A percentile compares a stretch with the other conserved stretches of the same genome.
Conservation (phyloP, 2,113 vertebrate genomes). For the Indicator maculatus region DNA sequence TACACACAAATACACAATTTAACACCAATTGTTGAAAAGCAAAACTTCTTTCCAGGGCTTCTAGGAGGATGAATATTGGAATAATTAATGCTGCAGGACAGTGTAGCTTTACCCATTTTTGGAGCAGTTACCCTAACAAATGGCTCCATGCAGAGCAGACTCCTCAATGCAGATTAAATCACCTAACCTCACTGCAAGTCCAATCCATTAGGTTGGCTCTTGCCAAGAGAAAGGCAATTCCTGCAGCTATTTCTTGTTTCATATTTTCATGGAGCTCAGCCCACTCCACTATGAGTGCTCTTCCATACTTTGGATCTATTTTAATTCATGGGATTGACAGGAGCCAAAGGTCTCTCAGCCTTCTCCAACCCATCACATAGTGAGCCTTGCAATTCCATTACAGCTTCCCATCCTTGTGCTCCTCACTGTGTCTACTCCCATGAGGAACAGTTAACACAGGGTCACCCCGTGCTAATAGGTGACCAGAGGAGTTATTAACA, state of each 20-base stretch:
- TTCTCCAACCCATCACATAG: neutral
- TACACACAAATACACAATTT: slow-evolving; percentile 19
- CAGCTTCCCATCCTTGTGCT: neutral
- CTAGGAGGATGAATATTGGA: neutral
- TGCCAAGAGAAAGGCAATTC: neutral
- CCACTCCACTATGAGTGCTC: neutral
- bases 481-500: neutral
- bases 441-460: neutral
- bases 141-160: rapidly evolving
- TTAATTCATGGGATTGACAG: neutral
- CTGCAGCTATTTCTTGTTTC: neutral
- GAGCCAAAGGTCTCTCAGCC: neutral
- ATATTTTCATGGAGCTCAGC: neutral
- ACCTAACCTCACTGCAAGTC: neutral
- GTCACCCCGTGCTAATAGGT: neutral
- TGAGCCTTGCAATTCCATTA: neutral
- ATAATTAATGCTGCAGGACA: neutral
- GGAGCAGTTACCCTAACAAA: neutral
- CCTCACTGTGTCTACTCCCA: neutral
- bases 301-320: neutral
- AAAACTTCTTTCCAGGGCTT: neutral
- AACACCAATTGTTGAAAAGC: neutral
- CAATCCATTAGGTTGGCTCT: neutral
- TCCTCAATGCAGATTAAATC: neutral
- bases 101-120: neutral